Conservation (phyloP, 2,113 vertebrate species). For the Catharus minimus region DNA sequence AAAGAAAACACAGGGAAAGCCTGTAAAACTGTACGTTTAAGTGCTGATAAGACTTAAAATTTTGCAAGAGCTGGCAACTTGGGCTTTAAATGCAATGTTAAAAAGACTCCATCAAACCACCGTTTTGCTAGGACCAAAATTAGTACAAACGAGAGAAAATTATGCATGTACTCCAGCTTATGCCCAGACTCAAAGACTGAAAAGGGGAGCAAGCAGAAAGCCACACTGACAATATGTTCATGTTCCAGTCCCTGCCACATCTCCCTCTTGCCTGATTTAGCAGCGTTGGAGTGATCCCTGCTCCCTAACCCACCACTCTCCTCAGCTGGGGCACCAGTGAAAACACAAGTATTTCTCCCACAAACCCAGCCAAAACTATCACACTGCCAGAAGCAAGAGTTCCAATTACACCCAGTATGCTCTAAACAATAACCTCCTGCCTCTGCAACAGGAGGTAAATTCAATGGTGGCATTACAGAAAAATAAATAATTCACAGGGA, state of each 20-base stretch:
- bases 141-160: neutral
- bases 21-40: fast-evolving
- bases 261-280: neutral
- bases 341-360: neutral
- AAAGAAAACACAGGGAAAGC: neutral
- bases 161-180: neutral
- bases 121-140: neutral
- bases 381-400: neutral
- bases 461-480: neutral
- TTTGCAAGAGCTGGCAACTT: neutral
- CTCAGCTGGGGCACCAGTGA: neutral
- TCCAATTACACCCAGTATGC: neutral
- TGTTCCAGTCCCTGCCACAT: neutral
- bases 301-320: neutral
- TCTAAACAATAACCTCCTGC: constrained; percentile 2
- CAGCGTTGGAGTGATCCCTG: fast-evolving
- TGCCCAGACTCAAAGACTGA: neutral
- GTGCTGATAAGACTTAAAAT: neutral
- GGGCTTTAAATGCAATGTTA: neutral
- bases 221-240: neutral
- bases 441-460: neutral
- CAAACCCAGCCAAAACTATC: neutral
- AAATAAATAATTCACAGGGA: neutral
- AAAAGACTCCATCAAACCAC: neutral
- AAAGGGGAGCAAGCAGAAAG: neutral